phyloP scores from a whole-genome alignment of 2,797 vertebrate genomes.

The Hemibagrus guttatus region DNA sequence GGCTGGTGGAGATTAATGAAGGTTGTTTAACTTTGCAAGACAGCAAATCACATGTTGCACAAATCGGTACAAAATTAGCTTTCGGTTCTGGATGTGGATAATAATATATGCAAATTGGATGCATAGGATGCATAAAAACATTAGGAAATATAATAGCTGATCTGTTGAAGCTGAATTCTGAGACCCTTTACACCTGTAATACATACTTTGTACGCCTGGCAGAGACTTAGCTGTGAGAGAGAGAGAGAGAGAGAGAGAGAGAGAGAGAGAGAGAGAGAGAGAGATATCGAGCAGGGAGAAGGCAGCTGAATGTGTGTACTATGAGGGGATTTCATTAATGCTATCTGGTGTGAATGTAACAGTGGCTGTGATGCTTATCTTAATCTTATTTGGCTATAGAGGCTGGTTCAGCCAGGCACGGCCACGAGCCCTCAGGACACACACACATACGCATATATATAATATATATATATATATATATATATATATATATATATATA shows the following conservation, averaged over 20 bases:
- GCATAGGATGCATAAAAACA: background rate
- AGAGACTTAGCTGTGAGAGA: background rate
- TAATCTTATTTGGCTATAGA: constrained; percentile 74
- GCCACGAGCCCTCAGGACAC: constrained; percentile 56
- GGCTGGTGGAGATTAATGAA: constrained; percentile 34
- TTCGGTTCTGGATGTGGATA: background rate
- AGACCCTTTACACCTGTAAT: constrained; percentile 21
- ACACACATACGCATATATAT: constrained; percentile 39
- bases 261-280: constrained; percentile 34
- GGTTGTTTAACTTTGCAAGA: background rate
- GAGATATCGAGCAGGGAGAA: constrained; percentile 48
- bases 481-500: background rate
- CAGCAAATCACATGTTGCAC: background rate
- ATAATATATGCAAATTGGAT: background rate
- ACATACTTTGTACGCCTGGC: constrained; percentile 8
- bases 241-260: background rate
- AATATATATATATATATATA: constrained; percentile 7
- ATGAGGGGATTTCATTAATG: constrained; percentile 72
- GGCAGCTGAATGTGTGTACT: constrained; percentile 65
- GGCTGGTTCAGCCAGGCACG: constrained; percentile 58
- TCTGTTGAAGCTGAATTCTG: background rate
- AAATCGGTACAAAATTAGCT: background rate
- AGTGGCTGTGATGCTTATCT: constrained; percentile 72
- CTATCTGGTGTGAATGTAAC: constrained; percentile 70
- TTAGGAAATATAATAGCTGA: background rate